Conservation (phyloP, 1,140 invertebrate species). For the Thalassaphorura encarpata region DNA sequence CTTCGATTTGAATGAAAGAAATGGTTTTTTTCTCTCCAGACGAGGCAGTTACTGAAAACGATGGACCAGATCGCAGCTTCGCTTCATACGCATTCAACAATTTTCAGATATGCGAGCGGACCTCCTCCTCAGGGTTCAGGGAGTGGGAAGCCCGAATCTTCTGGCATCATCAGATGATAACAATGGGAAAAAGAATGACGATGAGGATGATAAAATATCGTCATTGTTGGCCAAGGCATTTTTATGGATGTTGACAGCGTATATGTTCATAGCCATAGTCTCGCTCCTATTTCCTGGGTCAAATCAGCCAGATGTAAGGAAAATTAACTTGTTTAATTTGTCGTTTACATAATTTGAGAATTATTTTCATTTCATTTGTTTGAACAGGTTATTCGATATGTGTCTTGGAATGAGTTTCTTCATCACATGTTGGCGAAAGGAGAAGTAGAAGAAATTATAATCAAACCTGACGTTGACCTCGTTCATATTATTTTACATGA, state of each 20-base stretch:
- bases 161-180: conserved; percentile 7
- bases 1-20: no score
- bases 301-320: conserved; percentile 56
- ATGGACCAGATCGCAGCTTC: no score
- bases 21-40: no score
- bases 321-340: conserved; percentile 1
- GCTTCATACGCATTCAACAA: no score
- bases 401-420: conserved; percentile 92
- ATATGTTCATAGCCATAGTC: conserved; percentile 57
- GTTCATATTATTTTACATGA: conserved; percentile 64
- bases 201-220: conserved; percentile 52
- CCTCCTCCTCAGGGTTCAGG: no score
- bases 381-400: conserved; percentile 46
- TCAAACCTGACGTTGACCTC: conserved; percentile 68
- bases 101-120: no score
- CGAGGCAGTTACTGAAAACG: no score
- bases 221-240: conserved; percentile 58
- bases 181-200: conserved; percentile 35
- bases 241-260: conserved; percentile 63
- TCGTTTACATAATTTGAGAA: neutral
- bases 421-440: conserved; percentile 85
- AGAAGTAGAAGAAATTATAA: conserved; percentile 78
- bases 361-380: conserved; percentile 13
- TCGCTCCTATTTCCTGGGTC: conserved; percentile 57
- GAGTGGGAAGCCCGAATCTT: conserved; percentile 6